Percentiles rank a stretch among this genome's conserved stretches.
These are phyloP conservation scores for Sebastes matsubarae DNA, from an alignment of 2,797 vertebrate genomes.

Conservation along the genomic window DNA sequence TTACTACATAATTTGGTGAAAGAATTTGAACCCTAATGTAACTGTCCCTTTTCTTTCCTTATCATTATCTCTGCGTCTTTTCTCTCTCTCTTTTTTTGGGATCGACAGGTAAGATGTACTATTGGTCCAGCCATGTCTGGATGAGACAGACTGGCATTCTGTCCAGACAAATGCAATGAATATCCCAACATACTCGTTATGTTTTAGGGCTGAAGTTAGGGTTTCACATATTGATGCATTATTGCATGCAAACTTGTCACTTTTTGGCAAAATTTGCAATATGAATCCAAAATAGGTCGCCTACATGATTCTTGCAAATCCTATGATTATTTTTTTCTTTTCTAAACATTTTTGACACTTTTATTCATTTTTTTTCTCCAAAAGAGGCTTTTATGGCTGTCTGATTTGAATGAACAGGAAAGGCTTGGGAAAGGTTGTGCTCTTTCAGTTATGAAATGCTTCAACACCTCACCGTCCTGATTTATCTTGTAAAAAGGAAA, in stretches of 20 bases:
- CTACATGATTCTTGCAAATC: no score
- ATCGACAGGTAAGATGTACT: background rate
- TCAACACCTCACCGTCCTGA: background rate
- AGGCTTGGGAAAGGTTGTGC: background rate
- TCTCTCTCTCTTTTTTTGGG: background rate
- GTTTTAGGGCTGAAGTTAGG: background rate
- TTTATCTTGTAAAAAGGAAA: constrained; percentile 3
- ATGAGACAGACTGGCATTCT: background rate
- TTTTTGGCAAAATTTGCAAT: no score
- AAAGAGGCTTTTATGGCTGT: background rate
- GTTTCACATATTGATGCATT: background rate
- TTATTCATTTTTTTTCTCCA: background rate
- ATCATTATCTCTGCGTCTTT: background rate
- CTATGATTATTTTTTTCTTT: rapidly evolving
- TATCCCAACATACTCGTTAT: background rate
- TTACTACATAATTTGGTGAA: background rate
- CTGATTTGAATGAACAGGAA: background rate
- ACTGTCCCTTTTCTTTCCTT: background rate
- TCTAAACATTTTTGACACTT: background rate
- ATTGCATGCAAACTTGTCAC: background rate
- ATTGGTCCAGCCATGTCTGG: background rate
- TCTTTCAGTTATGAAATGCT: background rate
- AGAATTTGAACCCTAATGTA: background rate
- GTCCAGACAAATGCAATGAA: background rate
- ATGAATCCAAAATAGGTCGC: no score